A percentile compares a stretch with the other conserved stretches of the same genome.
These are phyloP conservation scores for Parauchenoglanis punctatus DNA, from an alignment of 2,797 vertebrate species.

Conservation along the genomic window DNA sequence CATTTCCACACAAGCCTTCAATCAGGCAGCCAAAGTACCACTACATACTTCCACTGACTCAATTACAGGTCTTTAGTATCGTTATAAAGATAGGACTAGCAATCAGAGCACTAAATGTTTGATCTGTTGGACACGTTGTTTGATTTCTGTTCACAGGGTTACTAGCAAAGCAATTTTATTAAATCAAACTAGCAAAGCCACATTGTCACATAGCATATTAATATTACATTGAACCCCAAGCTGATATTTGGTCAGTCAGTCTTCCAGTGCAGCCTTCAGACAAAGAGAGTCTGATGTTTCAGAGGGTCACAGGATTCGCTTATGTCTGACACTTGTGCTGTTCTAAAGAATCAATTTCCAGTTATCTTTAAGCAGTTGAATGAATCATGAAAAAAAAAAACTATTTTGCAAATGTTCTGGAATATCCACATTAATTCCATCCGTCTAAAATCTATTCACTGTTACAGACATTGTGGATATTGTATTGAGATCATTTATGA, in stretches of 20 bases:
- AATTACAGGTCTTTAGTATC: conserved; percentile 44
- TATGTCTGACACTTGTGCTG: conserved; percentile 30
- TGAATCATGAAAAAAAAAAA: neutral
- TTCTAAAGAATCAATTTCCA: conserved; percentile 43
- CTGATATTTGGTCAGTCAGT: conserved; percentile 30
- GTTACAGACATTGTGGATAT: neutral
- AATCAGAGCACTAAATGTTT: conserved; percentile 46
- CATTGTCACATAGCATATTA: conserved; percentile 39
- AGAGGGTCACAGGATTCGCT: conserved; percentile 19
- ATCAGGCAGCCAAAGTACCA: conserved; percentile 25
- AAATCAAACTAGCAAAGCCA: conserved; percentile 51
- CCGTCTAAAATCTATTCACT: neutral
- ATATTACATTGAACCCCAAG: conserved; percentile 48
- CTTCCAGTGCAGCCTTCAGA: conserved; percentile 11
- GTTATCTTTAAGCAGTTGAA: conserved; percentile 23
- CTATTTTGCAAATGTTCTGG: neutral
- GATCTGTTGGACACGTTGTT: conserved; percentile 50
- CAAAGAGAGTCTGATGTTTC: conserved; percentile 15
- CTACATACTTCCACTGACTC: conserved; percentile 20
- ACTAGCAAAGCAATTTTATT: conserved; percentile 57
- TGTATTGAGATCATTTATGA: conserved; percentile 7
- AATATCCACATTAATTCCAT: neutral
- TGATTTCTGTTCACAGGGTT: conserved; percentile 48
- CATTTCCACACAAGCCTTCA: conserved; percentile 35
- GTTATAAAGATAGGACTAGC: conserved; percentile 38